Evolutionary conservation across 1,140 invertebrate genomes (phyloP).

Genomic region (Brachionus plicatilis): DNA sequence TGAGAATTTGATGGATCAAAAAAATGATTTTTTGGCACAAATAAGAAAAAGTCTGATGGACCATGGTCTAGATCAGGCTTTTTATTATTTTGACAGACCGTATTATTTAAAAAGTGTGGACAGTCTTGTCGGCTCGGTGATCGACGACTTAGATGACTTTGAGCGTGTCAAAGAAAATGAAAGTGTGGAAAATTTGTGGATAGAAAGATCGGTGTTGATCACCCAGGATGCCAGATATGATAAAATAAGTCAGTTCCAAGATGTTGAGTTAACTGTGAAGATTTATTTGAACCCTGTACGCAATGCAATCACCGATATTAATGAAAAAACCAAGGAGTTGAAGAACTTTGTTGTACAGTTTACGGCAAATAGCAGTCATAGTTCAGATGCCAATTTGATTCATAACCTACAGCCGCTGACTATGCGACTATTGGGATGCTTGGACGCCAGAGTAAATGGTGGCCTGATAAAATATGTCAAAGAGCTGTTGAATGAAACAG

Average conservation of each 20-base stretch:
- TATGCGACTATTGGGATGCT: conserved; percentile 31
- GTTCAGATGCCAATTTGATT: background rate
- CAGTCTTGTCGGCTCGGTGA: background rate
- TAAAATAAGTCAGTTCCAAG: conserved; percentile 6
- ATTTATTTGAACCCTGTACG: conserved; percentile 13
- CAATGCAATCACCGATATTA: conserved; percentile 34
- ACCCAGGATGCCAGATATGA: background rate
- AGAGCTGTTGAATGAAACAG: conserved; percentile 19
- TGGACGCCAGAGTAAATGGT: conserved; percentile 38
- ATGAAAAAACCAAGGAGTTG: conserved; percentile 36
- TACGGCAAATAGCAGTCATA: background rate
- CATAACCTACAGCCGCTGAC: conserved; percentile 30
- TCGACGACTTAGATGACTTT: conserved; percentile 14
- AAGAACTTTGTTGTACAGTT: conserved; percentile 34
- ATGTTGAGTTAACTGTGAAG: background rate
- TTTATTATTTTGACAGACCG: conserved; percentile 33
- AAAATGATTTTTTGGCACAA: background rate
- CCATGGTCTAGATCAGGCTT: background rate
- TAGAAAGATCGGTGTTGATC: conserved; percentile 28
- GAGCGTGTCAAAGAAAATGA: conserved; percentile 32
- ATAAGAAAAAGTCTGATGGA: background rate
- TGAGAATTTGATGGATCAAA: conserved; percentile 6
- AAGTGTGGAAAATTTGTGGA: conserved; percentile 36
- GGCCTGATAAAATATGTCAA: conserved; percentile 32
- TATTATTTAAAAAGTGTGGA: conserved; percentile 4